phyloP scores from a whole-genome alignment of 2,113 vertebrate genomes.

The Burhinus oedicnemus region DNA sequence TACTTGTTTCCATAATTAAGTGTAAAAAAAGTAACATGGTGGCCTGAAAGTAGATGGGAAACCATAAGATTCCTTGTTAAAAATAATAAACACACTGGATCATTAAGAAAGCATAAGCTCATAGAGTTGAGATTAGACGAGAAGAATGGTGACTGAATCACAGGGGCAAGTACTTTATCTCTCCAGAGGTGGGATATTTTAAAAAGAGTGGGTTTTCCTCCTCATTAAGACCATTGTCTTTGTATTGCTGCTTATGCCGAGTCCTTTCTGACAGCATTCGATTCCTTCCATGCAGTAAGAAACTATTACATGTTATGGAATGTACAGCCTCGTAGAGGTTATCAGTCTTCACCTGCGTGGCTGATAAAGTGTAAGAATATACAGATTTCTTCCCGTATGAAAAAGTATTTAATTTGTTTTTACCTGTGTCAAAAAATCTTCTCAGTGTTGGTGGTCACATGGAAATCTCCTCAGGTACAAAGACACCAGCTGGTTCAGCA shows the following conservation, averaged over 20 bases:
- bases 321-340: background rate
- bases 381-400: background rate
- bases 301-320: background rate
- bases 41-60: background rate
- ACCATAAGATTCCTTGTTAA: background rate
- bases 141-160: background rate
- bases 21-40: background rate
- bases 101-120: background rate
- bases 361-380: background rate
- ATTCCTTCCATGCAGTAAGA: background rate
- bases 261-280: background rate
- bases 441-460: background rate
- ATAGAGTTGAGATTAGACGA: background rate
- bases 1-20: background rate
- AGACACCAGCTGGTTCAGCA: background rate
- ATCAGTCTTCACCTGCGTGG: background rate
- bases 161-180: background rate
- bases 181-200: background rate
- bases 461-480: background rate
- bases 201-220: background rate
- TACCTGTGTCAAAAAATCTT: background rate
- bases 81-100: background rate
- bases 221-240: background rate
- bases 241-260: background rate
- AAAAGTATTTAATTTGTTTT: background rate